These are phyloP conservation scores for Thereuonema tuberculata DNA, from an alignment of 1,140 invertebrate genomes.

Conservation along the genomic window DNA sequence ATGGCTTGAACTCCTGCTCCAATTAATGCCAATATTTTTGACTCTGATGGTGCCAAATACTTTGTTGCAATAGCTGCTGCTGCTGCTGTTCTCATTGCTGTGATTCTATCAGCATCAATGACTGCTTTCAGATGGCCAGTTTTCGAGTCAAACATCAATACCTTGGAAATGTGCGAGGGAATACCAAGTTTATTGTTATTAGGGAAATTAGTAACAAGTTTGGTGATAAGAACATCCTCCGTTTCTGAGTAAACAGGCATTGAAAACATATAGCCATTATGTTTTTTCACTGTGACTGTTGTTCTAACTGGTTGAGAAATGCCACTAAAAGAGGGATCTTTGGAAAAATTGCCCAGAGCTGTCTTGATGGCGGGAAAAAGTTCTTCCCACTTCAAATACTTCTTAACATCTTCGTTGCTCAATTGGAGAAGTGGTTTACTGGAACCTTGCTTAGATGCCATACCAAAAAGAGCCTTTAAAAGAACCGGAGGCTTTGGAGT, in stretches of 20 bases:
- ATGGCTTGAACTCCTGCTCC: slow-evolving; percentile 43
- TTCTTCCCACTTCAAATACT: not conserved
- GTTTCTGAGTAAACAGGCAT: no score
- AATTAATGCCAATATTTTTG: no score
- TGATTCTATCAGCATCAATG: slow-evolving; percentile 40
- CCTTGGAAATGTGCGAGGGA: no score
- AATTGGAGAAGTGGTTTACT: not conserved
- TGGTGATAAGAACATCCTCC: no score
- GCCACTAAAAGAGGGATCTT: not conserved
- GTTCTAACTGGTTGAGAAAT: not conserved
- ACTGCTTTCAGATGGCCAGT: no score
- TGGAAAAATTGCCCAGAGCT: not conserved
- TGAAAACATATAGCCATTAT: no score
- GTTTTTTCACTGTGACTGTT: not conserved
- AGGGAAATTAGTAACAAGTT: no score
- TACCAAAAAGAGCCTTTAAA: not conserved
- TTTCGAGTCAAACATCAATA: no score
- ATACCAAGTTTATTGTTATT: no score
- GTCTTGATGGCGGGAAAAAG: not conserved
- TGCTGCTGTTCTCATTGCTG: slow-evolving; percentile 43
- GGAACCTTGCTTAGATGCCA: not conserved
- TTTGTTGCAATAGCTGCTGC: slow-evolving; percentile 45
- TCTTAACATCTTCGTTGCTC: not conserved
- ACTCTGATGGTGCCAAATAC: no score
- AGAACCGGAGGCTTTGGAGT: no score